Evolutionary conservation across 1,140 invertebrate species (phyloP), one percentile per base, ranked within the genome.

Genomic region (Lucilia cuprina): DNA sequence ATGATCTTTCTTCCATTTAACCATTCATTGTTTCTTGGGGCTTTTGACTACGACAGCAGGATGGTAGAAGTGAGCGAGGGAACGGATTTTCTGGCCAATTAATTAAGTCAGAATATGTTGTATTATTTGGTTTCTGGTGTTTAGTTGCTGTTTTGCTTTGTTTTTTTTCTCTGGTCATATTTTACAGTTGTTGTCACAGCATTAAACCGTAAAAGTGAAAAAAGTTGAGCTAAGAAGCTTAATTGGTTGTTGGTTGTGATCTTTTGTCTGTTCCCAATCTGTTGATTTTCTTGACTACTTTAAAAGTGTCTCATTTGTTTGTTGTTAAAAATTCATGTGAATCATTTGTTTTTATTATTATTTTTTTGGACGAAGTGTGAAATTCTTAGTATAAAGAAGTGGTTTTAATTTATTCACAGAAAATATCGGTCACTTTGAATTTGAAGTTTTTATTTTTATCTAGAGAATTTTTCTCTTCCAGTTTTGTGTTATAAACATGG

Each of bases 21-120:
- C 41, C 77, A 80, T 80, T 80, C 47, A 80, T 80, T 80, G 74
- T 35, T 70, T 5, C 19, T 21, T 70, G 25, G 8, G 19, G 10
- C 77, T 49, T 49, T 17, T 80, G 41, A 19, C 50, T 55, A 55
- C 65, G 77, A 41, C 41, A 30, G 25, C 25, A 30, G 25, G 25
- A 30, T 30, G 25, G 25, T 30, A 30, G 5, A 41, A 8, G 7
- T 8, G 41, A 41, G 41, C 41, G 41, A 41, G 41, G 41, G 41
- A 47, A 80, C 77, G 41, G 47, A 50, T 80, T 50, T 80, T 49
- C 77, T 50, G 77, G 77, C 77, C 77, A 80, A 80, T 80, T 80
- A 80, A 80, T 80, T 80, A 80, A 80, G 77, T 80, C 77, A 80
- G 77, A 80, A 80, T 80, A 80, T 80, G 77, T 80, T 80, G 77